Evolutionary conservation across 2,888 invertebrate species (phyloP), one percentile per base, ranked within the genome.

Genomic region (Hololepta plana): DNA sequence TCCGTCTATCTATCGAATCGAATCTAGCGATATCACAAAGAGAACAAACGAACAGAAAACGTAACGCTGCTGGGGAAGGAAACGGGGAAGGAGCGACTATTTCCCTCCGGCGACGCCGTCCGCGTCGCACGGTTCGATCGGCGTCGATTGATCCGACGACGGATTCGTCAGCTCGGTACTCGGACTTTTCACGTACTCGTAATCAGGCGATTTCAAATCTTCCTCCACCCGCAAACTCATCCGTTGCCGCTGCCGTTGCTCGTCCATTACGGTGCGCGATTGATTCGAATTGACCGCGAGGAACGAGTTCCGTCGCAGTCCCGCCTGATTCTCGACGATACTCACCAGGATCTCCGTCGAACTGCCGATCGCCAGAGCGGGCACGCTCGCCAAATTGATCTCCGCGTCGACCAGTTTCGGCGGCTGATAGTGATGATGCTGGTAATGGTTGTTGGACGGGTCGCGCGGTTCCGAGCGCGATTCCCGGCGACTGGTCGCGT

Each of bases 401-500:
- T 46, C 48, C 1, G 42, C 31, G 26, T 44, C 46, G 17, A 34
- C 26, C n/a, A n/a, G n/a, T 24, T 38, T 40, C n/a, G 32, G 22
- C 6, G 38, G 35, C 13, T 28, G 35, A 10, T 28, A 32, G 6
- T 38, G 38, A 3, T 30, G 33, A 3, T 34, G 21, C 8, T 35
- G 22, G 12, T 27, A 20, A 27, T 32, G 34, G 27, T 30, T 21
- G 14, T 38, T 30, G 39, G 53, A 16, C 53, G 55, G 43, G 10
- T 47, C 49, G 9, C 44, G 36, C 4, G 50, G 49, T 35, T 51
- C 50, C 1, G 64, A 64, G 1, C 62, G 47, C 31, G 60, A 63
- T 39, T 59, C 65, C 33, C 64, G 56, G 17, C 58, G 45, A 30
- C 58, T 55, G 8, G 59, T 50, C 32, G 62, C 60, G 1, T 59